Base-by-base conservation (phyloP, 2,113 vertebrate genomes). In the Leuciscus idus region DNA sequence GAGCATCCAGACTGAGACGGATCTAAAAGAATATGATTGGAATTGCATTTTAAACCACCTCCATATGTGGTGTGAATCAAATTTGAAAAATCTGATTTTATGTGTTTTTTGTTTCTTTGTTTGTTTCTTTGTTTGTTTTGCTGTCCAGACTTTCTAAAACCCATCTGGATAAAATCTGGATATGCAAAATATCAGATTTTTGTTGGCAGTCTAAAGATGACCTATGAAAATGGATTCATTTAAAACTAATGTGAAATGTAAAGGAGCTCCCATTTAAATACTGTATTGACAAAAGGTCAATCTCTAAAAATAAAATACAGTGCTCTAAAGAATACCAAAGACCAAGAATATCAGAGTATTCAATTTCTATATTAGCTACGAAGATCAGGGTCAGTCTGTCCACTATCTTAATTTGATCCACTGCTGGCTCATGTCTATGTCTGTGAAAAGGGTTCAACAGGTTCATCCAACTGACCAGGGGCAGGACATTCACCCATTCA, bases 391-490 rank as follows among this genome's bases (percentile, higher is more conserved):
- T 87, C 78, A 87, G 48, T 84, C 78, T 66, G 85, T 86, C 46
- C 87, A 85, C 70, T 36, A 48, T 83, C 74, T 85, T 90, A 78
- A 85, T 90, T 88, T 88, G 77, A 84, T 79, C 36, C 84, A 70
- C 19, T n/a, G 39, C 68, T 83, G 83, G 79, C 77, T 76, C 48
- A 62, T 57, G 77, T 82, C 82, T 50, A 74, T 48, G 87, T 90
- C 87, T 88, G 66, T 84, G 74, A 83, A 83, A 57, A 79, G 86
- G 75, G 86, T 90, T 89, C 88, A 90, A 46, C 66, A 66, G 74
- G 87, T 76, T 85, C 83, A 46, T 61, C 30, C 72, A 76, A 68
- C 81, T 87, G 72, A 84, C 84, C 84, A 83, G 84, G 50, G 74
- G 75, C 30, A 85, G 78, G 73, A 85, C 70, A 81, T 81, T 85